phyloP scores from a whole-genome alignment of 2,888 invertebrate species.

The Cephus nigrinus region DNA sequence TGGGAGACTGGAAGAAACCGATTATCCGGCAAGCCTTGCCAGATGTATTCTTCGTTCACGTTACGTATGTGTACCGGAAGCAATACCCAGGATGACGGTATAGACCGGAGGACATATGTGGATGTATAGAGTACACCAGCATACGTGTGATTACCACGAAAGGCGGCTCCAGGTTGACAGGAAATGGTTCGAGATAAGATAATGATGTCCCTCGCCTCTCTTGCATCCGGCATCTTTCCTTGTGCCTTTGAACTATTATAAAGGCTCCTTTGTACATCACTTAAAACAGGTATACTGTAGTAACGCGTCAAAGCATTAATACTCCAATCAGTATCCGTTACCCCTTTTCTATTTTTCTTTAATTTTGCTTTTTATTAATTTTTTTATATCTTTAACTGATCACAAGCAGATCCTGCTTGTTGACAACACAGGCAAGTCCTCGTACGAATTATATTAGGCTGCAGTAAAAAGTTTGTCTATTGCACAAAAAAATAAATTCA shows the following conservation, averaged over 20 bases:
- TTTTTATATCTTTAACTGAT: neutral
- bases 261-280: slow-evolving; percentile 38
- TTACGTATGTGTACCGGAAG: slow-evolving; percentile 41
- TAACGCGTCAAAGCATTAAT: neutral
- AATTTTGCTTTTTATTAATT: neutral
- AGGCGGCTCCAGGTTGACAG: slow-evolving; percentile 57
- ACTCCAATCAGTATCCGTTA: neutral
- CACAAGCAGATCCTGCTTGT: neutral
- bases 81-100: slow-evolving; percentile 26
- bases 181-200: slow-evolving; percentile 61
- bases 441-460: neutral
- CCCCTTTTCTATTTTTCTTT: neutral
- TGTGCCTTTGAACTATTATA: slow-evolving; percentile 31
- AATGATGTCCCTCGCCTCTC: slow-evolving; percentile 51
- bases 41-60: slow-evolving; percentile 29
- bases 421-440: neutral
- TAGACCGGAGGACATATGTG: slow-evolving; percentile 20
- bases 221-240: slow-evolving; percentile 55
- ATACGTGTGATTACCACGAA: slow-evolving; percentile 43
- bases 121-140: slow-evolving; percentile 26
- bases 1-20: slow-evolving; percentile 28
- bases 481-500: neutral
- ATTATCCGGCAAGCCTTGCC: slow-evolving; percentile 40
- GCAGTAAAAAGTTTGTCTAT: neutral
- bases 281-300: slow-evolving; percentile 20